Evolutionary conservation across 2,797 vertebrate species (phyloP), one percentile per base, ranked within the genome.

Genomic region (Rhinichthys osculus): DNA sequence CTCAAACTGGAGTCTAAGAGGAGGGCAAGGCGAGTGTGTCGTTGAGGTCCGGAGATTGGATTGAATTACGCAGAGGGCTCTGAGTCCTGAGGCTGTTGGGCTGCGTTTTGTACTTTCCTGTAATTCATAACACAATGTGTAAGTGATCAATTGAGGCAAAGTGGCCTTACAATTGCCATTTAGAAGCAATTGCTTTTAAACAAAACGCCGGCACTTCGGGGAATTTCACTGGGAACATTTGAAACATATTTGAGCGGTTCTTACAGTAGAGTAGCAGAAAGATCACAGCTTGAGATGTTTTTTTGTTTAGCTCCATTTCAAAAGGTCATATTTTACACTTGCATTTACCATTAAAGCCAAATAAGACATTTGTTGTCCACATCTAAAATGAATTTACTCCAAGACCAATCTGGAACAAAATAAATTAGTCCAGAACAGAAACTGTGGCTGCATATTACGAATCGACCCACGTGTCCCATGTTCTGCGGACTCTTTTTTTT

Each of bases 91-190:
- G 72, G 82, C 72, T 78, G 62, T 77, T 54, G 35, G 64, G 74
- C 44, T 77, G 50, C 16, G 17, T 71, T 79, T 79, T 79, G 83
- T 59, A 52, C 76, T 77, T 79, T 82, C 70, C 78, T 86, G 80
- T 27, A 33, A 74, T 81, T 67, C 73, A 66, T 70, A 21, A 52
- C 85, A 89, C 89, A 90, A 92, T 89, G 91, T 91, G 91, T 90
- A 94, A 92, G 88, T 89, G 90, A 93, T 94, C 91, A 90, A 88
- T 87, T 84, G 72, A 81, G 88, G 89, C 54, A 89, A 92, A 82
- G 72, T 85, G 85, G 73, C 84, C 90, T 92, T 92, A 92, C 91
- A 92, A 91, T 90, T 89, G 82, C 80, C 78, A 47, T 81, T 90
- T n/a, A 92, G 44, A 83, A 62, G 91, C 89, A 88, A 92, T 92